Evolutionary conservation across 2,113 vertebrate genomes (phyloP), one percentile per base, ranked within the genome.

Genomic region (Plectropomus leopardus): DNA sequence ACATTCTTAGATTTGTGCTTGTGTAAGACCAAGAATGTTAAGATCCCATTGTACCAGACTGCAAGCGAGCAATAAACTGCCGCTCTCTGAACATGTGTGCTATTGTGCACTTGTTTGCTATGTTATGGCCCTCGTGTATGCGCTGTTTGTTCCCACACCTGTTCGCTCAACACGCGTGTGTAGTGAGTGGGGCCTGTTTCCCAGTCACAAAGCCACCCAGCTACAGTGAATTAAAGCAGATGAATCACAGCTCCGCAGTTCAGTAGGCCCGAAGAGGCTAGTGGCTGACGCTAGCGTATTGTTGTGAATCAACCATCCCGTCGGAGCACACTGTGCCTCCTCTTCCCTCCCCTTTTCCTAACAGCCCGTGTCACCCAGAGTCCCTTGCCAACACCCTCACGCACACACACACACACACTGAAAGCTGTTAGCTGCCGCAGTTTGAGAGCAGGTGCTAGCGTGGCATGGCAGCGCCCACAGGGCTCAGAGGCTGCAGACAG

Each of bases 401-500:
- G 5, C 45, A 75, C 74, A 67, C 66, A 24, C 76, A 70, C 80
- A 77, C 66, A 55, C 78, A 80, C 69, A 57, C 72, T 53, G 34
- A 84, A 84, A 79, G 70, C 84, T 88, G 78, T 84, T 87, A 71
- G 83, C 73, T 73, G 76, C 66, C 47, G 59, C 84, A 76, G 87
- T 82, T 59, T 51, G 74, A 68, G 72, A 91, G 84, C 92, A 92
- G 92, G 90, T 92, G 90, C 85, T 71, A 71, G 71, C 50, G 23
- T 82, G 81, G 72, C 74, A 63, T 78, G 68, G 73, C 70, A 30
- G 74, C 21, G 50, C 64, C 85, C 83, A 40, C 71, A 23, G 83
- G 76, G 76, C 83, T 82, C 76, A 40, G 58, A 82, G 80, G 74
- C 78, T 63, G 26, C 1, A 73, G 65, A 82, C 83, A 40, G 76